These are phyloP conservation scores for Formica aserva DNA, from an alignment of 2,888 invertebrate genomes.

Conservation along the genomic window DNA sequence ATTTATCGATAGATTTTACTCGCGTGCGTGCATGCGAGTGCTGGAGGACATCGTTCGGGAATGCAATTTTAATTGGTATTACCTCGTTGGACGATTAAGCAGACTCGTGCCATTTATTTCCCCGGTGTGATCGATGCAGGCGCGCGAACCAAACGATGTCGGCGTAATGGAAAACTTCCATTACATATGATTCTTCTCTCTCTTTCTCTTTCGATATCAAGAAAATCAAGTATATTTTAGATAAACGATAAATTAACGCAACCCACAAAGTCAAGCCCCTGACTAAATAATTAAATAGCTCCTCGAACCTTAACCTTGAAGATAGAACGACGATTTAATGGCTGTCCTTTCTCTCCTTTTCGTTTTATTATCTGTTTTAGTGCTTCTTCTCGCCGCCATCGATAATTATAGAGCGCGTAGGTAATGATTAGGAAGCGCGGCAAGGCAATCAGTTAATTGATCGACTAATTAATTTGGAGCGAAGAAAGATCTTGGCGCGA, in stretches of 20 bases:
- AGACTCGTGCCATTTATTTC: constrained; percentile 62
- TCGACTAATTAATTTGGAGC: constrained; percentile 58
- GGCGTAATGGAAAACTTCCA: constrained; percentile 14
- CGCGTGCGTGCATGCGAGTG: constrained; percentile 56
- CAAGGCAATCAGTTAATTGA: constrained; percentile 56
- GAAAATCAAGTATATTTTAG: background rate
- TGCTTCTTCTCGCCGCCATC: background rate
- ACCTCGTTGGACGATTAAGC: constrained; percentile 71
- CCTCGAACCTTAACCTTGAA: constrained; percentile 16
- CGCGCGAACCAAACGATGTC: background rate
- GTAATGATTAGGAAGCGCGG: constrained; percentile 51
- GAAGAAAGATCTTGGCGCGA: constrained; percentile 17
- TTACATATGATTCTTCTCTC: background rate
- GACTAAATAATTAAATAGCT: constrained; percentile 1
- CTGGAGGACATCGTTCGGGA: constrained; percentile 53
- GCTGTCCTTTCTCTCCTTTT: background rate
- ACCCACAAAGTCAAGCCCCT: background rate
- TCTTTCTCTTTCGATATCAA: background rate
- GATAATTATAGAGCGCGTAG: constrained; percentile 28
- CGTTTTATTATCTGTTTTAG: background rate
- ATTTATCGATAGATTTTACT: constrained; percentile 46
- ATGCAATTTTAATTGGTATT: constrained; percentile 70
- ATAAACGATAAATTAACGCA: background rate
- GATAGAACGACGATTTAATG: constrained; percentile 5
- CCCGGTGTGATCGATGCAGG: constrained; percentile 36